These are phyloP conservation scores for Hemibagrus guttatus DNA, from an alignment of 2,797 vertebrate species.

Conservation along the genomic window DNA sequence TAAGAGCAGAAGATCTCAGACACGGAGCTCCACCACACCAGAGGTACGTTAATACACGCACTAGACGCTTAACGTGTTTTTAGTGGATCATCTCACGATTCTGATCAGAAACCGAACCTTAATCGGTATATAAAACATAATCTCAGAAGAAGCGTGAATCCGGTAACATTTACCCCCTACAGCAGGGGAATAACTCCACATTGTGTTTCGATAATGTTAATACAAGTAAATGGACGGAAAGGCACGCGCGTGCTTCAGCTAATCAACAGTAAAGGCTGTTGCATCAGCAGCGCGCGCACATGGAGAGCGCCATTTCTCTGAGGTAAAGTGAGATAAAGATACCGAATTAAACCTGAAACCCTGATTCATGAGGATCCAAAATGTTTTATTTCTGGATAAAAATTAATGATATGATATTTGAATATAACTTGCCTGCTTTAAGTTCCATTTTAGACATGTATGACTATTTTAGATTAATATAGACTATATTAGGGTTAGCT, in stretches of 20 bases:
- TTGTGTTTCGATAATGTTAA: background rate
- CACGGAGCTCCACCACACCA: too few relatives aligned
- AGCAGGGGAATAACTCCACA: accelerated
- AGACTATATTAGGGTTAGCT: too few relatives aligned
- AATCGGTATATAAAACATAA: background rate
- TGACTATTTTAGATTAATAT: too few relatives aligned
- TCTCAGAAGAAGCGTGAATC: background rate
- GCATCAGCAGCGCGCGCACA: background rate
- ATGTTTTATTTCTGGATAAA: background rate
- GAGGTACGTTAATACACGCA: background rate
- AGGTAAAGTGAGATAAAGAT: too few relatives aligned
- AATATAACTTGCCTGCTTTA: background rate
- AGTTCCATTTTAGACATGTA: background rate
- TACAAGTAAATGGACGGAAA: background rate
- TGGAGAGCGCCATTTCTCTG: background rate
- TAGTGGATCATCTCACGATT: background rate
- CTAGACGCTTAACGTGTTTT: background rate
- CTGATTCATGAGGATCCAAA: background rate
- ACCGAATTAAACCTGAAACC: background rate
- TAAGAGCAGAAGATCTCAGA: too few relatives aligned
- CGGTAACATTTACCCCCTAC: background rate
- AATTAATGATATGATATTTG: background rate
- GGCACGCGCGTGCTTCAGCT: background rate
- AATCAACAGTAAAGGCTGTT: background rate
- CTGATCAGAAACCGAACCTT: too few relatives aligned